Base-by-base conservation (phyloP, 2,888 invertebrate species). In the Epinotia brunnichana region DNA sequence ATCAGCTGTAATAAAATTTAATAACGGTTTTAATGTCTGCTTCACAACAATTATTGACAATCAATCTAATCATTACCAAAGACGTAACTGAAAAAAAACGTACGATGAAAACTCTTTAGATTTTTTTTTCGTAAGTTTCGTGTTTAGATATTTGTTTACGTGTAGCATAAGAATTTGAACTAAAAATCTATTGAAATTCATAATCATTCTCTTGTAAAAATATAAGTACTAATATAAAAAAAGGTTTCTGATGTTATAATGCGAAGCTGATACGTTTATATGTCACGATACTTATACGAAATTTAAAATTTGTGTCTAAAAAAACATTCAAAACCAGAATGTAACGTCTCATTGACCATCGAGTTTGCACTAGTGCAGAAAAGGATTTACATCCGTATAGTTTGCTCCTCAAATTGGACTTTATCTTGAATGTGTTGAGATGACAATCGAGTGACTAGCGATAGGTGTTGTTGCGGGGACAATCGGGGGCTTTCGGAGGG, bases 1-100 rank as follows among this genome's bases (percentile, higher is more conserved):
- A 44, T 15, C 35, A 17, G n/a, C n/a, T 13, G 13, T 5, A 54
- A 19, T 64, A 53, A 15, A 35, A 64, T 7, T 64, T 15, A 51
- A 29, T 17, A 63, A 9, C n/a, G 19, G n/a, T 29, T 39, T n/a
- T 35, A n/a, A 19, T 29, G 2, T 66, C 39, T 54, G 64, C 21
- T 53, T 53, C 13, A n/a, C n/a, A n/a, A n/a, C n/a, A n/a, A n/a
- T n/a, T 13, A 19, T 66, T 66, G 66, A 66, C 66, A 66, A 56
- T 63, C 2, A 48, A 44, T 19, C 13, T 17, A 29, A 57, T n/a
- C n/a, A n/a, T 29, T 57, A 54, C 35, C 35, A 53, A 10, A 56
- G 66, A 66, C 66, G 56, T 53, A 41, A 24, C 21, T 35, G 35
- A 35, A 1, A 35, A 35, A 35, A 35, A 35, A 35, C 9, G 35